Conservation (phyloP, 1,140 invertebrate species). For the Nebria ingens region DNA sequence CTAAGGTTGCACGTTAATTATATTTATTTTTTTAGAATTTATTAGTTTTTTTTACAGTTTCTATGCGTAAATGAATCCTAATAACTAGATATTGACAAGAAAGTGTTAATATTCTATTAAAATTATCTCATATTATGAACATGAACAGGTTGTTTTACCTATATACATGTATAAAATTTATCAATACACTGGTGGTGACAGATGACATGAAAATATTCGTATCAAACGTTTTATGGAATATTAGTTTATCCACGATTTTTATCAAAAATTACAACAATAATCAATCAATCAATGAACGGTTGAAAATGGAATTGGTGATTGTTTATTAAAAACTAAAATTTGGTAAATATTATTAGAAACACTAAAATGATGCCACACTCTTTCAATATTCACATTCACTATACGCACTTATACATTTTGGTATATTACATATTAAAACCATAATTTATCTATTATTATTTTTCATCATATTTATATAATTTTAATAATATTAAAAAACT, state of each 20-base stretch:
- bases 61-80: constrained; percentile 6
- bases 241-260: background rate
- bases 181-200: background rate
- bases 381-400: background rate
- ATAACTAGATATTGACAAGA: constrained; percentile 8
- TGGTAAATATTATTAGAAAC: background rate
- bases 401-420: constrained; percentile 4
- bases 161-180: constrained; percentile 7
- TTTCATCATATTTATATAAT: constrained; percentile 7
- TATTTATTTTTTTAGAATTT: constrained; percentile 3
- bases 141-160: background rate
- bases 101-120: constrained; percentile 7
- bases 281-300: background rate
- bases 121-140: background rate
- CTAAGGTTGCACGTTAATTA: constrained; percentile 9
- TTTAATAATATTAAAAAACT: constrained; percentile 26
- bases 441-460: constrained; percentile 3
- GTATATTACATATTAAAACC: constrained; percentile 4
- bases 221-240: background rate
- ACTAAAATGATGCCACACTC: background rate
- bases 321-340: background rate
- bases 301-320: background rate
- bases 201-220: background rate
- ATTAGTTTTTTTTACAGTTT: constrained; percentile 9
- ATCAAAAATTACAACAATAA: constrained; percentile 1